phyloP scores from a whole-genome alignment of 2,888 invertebrate species.

The Apomyelois bistriatella region DNA sequence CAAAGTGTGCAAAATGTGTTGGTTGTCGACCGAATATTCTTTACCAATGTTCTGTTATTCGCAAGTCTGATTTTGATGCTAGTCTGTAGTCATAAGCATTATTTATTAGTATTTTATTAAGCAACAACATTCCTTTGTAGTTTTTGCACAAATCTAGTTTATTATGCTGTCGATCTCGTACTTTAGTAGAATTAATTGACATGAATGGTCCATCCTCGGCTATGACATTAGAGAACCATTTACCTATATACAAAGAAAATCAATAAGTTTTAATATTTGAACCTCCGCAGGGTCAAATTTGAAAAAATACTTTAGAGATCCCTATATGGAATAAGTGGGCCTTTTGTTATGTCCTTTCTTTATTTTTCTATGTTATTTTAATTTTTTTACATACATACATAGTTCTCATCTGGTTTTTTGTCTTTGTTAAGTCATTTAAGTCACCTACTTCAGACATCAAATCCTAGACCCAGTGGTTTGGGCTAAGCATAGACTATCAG shows the following conservation, averaged over 20 bases:
- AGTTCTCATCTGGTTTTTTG: too few relatives aligned
- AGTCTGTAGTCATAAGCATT: conserved; percentile 36
- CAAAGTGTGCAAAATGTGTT: neutral
- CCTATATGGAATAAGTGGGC: too few relatives aligned
- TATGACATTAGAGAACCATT: neutral
- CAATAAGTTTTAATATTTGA: too few relatives aligned
- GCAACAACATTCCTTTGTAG: conserved; percentile 30
- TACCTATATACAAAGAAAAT: neutral
- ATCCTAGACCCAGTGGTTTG: too few relatives aligned
- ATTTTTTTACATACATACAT: too few relatives aligned
- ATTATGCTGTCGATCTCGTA: neutral
- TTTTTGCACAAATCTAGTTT: conserved; percentile 40
- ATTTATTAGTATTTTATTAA: conserved; percentile 16
- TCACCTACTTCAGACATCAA: too few relatives aligned
- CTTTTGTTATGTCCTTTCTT: too few relatives aligned
- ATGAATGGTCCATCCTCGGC: conserved; percentile 1
- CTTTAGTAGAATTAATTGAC: conserved; percentile 4
- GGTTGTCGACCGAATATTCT: neutral
- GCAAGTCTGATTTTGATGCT: conserved; percentile 61
- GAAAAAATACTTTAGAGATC: too few relatives aligned
- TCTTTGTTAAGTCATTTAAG: too few relatives aligned
- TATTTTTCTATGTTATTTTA: too few relatives aligned
- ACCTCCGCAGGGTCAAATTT: too few relatives aligned
- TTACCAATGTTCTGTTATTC: conserved; percentile 26
- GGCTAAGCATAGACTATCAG: too few relatives aligned